Evolutionary conservation across 2,797 vertebrate species (phyloP).

Genomic region (Chanos chanos): DNA sequence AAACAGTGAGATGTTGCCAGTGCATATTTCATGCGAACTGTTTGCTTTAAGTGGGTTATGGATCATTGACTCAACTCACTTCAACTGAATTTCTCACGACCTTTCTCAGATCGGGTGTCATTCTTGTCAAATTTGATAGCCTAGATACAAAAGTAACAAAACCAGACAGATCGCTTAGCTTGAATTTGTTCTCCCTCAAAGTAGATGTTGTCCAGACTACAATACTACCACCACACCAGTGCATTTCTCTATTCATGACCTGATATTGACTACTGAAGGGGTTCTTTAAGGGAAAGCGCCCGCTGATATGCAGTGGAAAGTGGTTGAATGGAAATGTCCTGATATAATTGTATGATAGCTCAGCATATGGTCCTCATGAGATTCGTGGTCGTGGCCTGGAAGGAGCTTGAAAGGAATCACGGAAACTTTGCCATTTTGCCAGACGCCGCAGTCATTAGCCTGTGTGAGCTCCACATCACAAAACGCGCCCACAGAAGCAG

Average conservation of each 20-base stretch:
- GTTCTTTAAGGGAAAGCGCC: conserved; percentile 8
- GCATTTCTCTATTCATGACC: not conserved
- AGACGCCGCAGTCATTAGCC: conserved; percentile 71
- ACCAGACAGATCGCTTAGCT: no score
- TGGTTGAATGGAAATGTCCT: conserved; percentile 55
- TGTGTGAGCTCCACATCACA: conserved; percentile 57
- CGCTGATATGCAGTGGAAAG: conserved; percentile 58
- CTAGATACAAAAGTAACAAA: no score
- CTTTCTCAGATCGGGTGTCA: not conserved
- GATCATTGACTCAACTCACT: not conserved
- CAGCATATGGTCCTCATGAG: conserved; percentile 64
- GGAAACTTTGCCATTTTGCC: conserved; percentile 69
- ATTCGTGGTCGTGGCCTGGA: conserved; percentile 59
- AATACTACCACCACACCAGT: no score
- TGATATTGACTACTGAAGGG: conserved; percentile 2
- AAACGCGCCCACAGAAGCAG: conserved; percentile 66
- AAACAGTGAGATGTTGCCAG: not conserved
- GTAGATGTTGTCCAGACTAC: no score
- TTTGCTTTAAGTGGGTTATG: not conserved
- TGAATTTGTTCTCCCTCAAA: no score
- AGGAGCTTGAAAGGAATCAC: conserved; percentile 64
- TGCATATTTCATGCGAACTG: no score
- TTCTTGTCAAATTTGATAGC: not conserved
- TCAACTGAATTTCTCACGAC: not conserved
- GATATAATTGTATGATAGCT: conserved; percentile 65